phyloP scores from a whole-genome alignment of 2,797 vertebrate genomes.

The Xiphorhynchus erythropygius region DNA sequence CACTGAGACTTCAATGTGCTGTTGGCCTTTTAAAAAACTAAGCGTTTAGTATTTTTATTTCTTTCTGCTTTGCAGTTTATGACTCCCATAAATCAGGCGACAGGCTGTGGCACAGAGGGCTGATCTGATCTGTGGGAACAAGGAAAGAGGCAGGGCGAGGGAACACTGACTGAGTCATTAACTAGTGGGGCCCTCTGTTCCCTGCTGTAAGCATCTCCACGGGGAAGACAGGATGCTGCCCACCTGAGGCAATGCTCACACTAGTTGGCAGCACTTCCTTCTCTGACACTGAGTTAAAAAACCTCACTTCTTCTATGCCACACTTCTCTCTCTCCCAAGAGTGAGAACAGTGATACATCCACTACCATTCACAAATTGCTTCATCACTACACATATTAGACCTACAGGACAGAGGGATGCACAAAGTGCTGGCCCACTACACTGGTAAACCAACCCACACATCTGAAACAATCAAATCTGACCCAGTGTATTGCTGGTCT shows the following conservation, averaged over 20 bases:
- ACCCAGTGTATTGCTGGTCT: background rate
- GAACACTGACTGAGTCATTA: background rate
- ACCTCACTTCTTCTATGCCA: background rate
- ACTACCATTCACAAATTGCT: background rate
- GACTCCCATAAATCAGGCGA: constrained; percentile 46
- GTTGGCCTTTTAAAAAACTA: constrained; percentile 47
- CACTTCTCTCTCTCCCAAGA: background rate
- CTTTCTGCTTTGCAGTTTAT: constrained; percentile 56
- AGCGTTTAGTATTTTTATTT: constrained; percentile 62
- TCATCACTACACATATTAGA: background rate
- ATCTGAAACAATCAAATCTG: background rate
- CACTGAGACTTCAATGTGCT: constrained; percentile 20
- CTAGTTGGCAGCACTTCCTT: background rate
- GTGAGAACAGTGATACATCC: background rate
- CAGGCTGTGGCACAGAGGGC: background rate
- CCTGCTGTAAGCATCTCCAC: background rate
- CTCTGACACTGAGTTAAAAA: background rate
- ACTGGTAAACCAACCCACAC: background rate
- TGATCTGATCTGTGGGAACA: background rate
- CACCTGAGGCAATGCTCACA: background rate
- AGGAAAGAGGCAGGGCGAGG: background rate
- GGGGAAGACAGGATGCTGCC: background rate
- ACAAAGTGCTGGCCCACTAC: background rate
- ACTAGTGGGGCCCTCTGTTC: background rate
- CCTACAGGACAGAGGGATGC: fast-evolving